These are phyloP conservation scores for Stenolophus ochropezus DNA, from an alignment of 2,888 invertebrate genomes.

Conservation along the genomic window DNA sequence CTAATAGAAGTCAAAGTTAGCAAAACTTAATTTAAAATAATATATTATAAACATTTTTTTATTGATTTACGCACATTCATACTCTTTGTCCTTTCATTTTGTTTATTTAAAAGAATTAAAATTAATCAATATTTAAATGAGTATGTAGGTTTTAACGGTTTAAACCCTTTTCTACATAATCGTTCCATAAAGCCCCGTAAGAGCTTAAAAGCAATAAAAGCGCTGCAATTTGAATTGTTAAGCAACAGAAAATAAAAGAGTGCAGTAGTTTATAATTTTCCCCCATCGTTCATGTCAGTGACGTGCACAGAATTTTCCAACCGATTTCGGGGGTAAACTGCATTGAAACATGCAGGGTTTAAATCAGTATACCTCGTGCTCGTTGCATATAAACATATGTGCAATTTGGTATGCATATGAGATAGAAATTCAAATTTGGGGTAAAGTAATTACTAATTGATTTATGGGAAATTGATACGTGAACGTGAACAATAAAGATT, in stretches of 20 bases:
- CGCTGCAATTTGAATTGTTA: conserved; percentile 7
- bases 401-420: not conserved
- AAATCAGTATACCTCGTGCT: conserved; percentile 6
- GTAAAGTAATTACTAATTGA: not conserved
- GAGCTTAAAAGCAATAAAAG: not conserved
- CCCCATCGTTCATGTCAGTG: conserved; percentile 18
- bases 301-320: not conserved
- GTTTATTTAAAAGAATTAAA: no score
- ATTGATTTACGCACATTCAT: no score
- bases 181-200: not conserved
- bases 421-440: not conserved
- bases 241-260: conserved; percentile 37
- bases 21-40: no score
- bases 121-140: no score
- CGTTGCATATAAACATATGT: conserved; percentile 10
- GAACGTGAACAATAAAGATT: not conserved
- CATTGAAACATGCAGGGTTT: conserved; percentile 6
- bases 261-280: conserved; percentile 34
- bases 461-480: not conserved
- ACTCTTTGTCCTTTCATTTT: no score
- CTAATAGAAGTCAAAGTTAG: no score
- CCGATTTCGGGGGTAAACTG: conserved; percentile 2
- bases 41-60: no score
- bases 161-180: not conserved
- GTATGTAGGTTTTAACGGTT: not conserved